Evolutionary conservation across 2,113 vertebrate species (phyloP).

Genomic region (Dicaeum eximium): DNA sequence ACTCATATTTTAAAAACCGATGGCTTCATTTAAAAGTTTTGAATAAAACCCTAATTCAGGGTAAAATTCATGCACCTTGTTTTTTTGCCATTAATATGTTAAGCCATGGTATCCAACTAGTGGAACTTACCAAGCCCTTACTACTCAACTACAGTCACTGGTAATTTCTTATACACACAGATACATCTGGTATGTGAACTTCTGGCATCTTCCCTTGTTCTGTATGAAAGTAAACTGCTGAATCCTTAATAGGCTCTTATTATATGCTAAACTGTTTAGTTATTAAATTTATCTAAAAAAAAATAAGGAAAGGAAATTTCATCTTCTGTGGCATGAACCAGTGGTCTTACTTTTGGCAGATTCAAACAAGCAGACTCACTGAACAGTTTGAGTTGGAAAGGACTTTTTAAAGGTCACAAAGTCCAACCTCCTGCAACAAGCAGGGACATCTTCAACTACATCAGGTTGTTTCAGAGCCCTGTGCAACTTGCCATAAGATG

Average conservation of each 20-base stretch:
- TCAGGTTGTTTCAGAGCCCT: background rate
- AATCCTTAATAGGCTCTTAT: background rate
- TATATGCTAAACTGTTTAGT: background rate
- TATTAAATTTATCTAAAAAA: background rate
- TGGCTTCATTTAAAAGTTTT: background rate
- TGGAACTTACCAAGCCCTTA: background rate
- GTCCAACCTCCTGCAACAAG: background rate
- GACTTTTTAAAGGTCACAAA: background rate
- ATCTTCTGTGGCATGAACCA: background rate
- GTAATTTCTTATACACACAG: background rate
- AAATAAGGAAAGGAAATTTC: background rate
- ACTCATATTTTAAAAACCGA: background rate
- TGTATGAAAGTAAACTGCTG: background rate
- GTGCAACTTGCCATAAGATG: background rate
- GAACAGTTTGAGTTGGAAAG: background rate
- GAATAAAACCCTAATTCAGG: background rate
- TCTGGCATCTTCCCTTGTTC: background rate
- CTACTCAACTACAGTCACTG: background rate
- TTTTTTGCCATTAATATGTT: background rate
- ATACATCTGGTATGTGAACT: background rate
- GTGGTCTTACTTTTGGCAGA: background rate
- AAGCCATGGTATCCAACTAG: background rate
- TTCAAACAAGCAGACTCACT: background rate
- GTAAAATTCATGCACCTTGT: background rate
- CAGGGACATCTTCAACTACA: background rate